Percentiles rank a stretch among this genome's conserved stretches.
phyloP scores from a whole-genome alignment of 2,797 vertebrate genomes.

The Esox lucius region DNA sequence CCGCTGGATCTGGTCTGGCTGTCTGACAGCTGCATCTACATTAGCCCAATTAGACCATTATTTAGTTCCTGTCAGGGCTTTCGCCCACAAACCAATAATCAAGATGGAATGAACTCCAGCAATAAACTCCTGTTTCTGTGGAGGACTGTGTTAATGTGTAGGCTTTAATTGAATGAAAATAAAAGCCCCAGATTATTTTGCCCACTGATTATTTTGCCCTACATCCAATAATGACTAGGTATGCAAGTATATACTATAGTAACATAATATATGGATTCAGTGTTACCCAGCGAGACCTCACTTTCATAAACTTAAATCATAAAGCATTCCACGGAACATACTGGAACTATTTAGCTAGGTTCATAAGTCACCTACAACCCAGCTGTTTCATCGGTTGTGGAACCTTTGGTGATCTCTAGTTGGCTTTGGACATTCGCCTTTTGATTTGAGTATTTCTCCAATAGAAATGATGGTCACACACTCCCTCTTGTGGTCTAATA shows the following conservation, averaged over 20 bases:
- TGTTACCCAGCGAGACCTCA: not conserved
- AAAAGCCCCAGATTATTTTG: not conserved
- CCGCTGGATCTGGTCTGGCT: not conserved
- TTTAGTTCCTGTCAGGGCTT: slow-evolving; percentile 3
- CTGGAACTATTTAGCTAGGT: not conserved
- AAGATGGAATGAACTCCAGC: not conserved
- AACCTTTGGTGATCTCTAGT: not conserved
- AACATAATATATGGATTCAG: not conserved
- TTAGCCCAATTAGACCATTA: not conserved
- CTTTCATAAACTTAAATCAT: not conserved
- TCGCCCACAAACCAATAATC: not conserved
- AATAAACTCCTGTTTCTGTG: not conserved
- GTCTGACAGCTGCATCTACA: not conserved
- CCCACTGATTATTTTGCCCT: not conserved
- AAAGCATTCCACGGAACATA: not conserved
- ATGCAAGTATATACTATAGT: not conserved
- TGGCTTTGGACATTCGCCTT: not conserved
- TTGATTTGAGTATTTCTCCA: not conserved
- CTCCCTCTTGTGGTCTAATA: not conserved
- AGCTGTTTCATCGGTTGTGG: not conserved
- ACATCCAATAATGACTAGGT: not conserved
- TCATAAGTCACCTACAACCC: not conserved
- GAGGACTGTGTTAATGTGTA: not conserved
- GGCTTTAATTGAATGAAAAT: not conserved
- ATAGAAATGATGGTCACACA: not conserved